Evolutionary conservation across 1,140 invertebrate species (phyloP).

Genomic region (Carposina sasakii): DNA sequence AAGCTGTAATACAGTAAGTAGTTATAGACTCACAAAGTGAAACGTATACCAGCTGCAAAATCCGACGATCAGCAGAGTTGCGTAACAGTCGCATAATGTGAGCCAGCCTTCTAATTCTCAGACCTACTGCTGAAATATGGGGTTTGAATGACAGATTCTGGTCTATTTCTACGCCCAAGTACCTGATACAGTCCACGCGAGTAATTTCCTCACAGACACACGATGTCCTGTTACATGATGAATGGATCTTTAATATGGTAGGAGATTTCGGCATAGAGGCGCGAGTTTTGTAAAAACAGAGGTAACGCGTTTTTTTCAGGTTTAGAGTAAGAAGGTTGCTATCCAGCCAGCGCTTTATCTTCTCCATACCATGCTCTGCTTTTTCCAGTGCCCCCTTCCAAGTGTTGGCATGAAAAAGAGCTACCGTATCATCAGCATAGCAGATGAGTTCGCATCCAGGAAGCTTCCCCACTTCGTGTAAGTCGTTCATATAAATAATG

Average conservation of each 20-base stretch:
- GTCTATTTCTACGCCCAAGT: neutral
- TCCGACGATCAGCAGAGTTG: neutral
- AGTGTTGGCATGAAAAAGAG: conserved; percentile 11
- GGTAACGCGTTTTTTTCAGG: conserved; percentile 13
- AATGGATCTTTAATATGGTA: too few species aligned
- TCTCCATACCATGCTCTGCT: conserved; percentile 8
- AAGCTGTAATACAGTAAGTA: neutral
- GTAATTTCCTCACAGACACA: too few species aligned
- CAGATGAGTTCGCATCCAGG: conserved; percentile 12
- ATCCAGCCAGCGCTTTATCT: conserved; percentile 10
- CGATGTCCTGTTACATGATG: too few species aligned
- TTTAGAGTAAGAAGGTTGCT: conserved; percentile 19
- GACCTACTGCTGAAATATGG: neutral
- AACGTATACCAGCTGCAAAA: neutral
- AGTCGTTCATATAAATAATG: conserved; percentile 19
- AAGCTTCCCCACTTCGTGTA: conserved; percentile 1
- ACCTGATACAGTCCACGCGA: too few species aligned
- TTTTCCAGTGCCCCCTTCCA: conserved; percentile 3
- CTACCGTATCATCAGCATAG: conserved; percentile 22
- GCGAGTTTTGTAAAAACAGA: conserved; percentile 20
- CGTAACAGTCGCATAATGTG: neutral
- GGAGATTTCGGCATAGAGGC: conserved; percentile 5
- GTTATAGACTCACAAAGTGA: neutral
- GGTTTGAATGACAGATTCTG: neutral
- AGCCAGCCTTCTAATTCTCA: neutral